Evolutionary conservation across 2,888 invertebrate species (phyloP), one percentile per base, ranked within the genome.

Genomic region (Leptothorax acervorum): DNA sequence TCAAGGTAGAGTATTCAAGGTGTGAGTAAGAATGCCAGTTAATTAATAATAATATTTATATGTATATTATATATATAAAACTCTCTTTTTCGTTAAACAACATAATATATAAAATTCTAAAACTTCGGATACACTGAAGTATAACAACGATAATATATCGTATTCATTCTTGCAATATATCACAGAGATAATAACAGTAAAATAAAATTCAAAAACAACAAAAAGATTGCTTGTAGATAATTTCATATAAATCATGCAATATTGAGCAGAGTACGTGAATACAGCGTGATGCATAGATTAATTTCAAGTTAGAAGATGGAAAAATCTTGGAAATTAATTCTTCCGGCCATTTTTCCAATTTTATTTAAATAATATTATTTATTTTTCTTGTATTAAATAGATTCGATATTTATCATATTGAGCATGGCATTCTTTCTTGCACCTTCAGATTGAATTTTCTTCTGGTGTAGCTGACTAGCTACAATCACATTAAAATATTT

Each of bases 1-100:
- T 84, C 71, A 78, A 42, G 78, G 79, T 85, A 85, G 71, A 85
- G 63, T 70, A 65, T 85, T 87, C 55, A 57, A 88, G 91, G 91
- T 87, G 90, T 88, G 82, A 89, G 89, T 83, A 92, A 92, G 91
- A 91, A 92, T 92, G 91, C 92, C 90, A 91, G 87, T 89, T 85
- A 79, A 83, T 86, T 78, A 73, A 68, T 84, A 85, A 65, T 53
- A 39, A 45, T 45, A 45, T 28, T 42, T 23, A n/a, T 42, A 42
- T 3, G 4, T 35, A n/a, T 9, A 39, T 63, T 65, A 6, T 42
- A 51, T 18, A 18, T 35, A 35, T n/a, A 79, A 18, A 66, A 68
- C 9, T 45, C 12, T 35, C 6, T 79, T 2, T 45, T 18, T 65
- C 39, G 28, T 18, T 79, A 57, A 87, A 79, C 73, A 28, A 88